Conservation (phyloP, 1,140 invertebrate species). For the Thaumatotibia leucotreta region DNA sequence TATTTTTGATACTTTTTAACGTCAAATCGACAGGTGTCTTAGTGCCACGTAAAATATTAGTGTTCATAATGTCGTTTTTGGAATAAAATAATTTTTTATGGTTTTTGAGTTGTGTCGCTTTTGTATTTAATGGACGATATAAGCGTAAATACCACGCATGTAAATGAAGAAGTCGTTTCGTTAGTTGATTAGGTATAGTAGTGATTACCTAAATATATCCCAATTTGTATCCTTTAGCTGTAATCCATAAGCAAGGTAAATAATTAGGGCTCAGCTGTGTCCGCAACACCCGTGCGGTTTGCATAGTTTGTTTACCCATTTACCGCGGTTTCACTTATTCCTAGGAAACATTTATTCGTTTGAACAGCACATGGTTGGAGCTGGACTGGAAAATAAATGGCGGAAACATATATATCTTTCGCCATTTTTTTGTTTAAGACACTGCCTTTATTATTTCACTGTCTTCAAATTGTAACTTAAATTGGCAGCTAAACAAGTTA, state of each 20-base stretch:
- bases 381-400: not conserved
- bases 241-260: not conserved
- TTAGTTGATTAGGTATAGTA: too few relatives aligned
- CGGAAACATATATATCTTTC: not conserved
- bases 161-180: too few relatives aligned
- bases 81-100: too few relatives aligned
- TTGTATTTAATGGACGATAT: too few relatives aligned
- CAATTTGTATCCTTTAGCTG: not conserved
- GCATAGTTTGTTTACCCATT: conserved; percentile 2
- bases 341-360: not conserved
- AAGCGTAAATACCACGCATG: too few relatives aligned
- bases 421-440: not conserved
- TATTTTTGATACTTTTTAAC: too few relatives aligned
- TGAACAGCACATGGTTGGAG: not conserved
- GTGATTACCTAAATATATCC: not conserved
- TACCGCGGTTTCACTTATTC: conserved; percentile 2
- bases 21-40: too few relatives aligned
- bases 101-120: too few relatives aligned
- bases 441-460: not conserved
- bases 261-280: not conserved
- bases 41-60: too few relatives aligned
- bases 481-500: too few relatives aligned
- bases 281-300: not conserved
- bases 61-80: too few relatives aligned
- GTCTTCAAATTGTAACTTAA: not conserved